Evolutionary conservation across 2,888 invertebrate genomes (phyloP), one percentile per base, ranked within the genome.

Genomic region (Volucella zonaria): DNA sequence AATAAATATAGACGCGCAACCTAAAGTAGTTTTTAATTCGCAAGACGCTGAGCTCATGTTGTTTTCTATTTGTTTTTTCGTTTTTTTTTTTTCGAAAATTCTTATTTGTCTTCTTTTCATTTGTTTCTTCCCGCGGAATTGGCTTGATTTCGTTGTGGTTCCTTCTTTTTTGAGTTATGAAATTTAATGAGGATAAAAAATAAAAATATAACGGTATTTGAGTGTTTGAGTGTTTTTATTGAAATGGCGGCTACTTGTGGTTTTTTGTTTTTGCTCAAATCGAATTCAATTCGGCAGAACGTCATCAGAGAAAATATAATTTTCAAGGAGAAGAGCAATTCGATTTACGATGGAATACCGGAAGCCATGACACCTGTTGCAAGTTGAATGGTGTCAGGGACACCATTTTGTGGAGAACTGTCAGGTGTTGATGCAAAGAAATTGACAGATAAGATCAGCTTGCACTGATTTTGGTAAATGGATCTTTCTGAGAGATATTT

Each of bases 1-100:
- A 70, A 71, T 76, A 81, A 81, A 76, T 59, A 62, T 14, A 77
- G 14, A 81, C 61, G 58, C 18, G 42, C 61, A 31, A 43, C 54
- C 56, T 9, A 51, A 68, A 79, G 68, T 77, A 56, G 47, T 49
- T 74, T 6, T 31, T 47, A 11, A 64, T 64, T 18, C 6, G 23
- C 9, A 15, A 49, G 38, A 49, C 31, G 0, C 6, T 31, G 31
- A 31, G 0, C 6, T 31, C 6, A 31, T 31, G 4, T 31, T 31
- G 31, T 4, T 31, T 31, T 4, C 31, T 4, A 6, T 31, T 31
- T 31, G 31, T 2, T 31, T 4, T 31, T 31, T 1, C n/a, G n/a
- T n/a, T 23, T 23, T 23, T 23, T 45, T 45, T 18, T 43, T 14
- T 23, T 42, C 43, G 14, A 40, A 54, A n/a, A 10, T 12, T 54